Evolutionary conservation across 2,113 vertebrate species (phyloP).

Genomic region (Crotalus tigris): DNA sequence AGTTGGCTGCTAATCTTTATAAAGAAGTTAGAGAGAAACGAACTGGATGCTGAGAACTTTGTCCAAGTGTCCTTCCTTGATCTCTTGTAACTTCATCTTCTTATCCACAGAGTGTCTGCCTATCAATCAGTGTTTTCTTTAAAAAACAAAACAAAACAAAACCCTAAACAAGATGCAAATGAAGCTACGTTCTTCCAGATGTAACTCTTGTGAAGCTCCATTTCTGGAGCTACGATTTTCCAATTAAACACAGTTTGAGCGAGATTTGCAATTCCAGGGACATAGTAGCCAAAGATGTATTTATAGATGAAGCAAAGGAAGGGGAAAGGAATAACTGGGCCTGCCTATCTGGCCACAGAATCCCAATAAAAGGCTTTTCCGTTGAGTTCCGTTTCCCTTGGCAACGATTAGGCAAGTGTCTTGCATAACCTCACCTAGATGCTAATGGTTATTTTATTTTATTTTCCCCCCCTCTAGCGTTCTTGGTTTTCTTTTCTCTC

Average conservation of each 20-base stretch:
- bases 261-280: neutral
- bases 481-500: neutral
- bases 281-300: neutral
- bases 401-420: neutral
- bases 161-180: neutral
- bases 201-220: too few species aligned
- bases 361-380: neutral
- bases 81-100: neutral
- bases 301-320: neutral
- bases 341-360: neutral
- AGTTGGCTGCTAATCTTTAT: slow-evolving; percentile 1
- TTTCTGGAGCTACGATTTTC: too few species aligned
- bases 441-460: neutral
- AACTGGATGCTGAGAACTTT: neutral
- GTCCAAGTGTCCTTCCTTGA: neutral
- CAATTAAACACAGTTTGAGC: too few species aligned
- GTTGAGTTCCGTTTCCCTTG: neutral
- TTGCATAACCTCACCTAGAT: neutral
- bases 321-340: neutral
- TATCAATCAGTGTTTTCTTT: neutral
- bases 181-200: neutral
- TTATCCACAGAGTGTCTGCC: neutral
- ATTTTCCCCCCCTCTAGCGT: neutral
- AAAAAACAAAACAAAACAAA: neutral
- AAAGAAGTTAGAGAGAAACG: neutral